phyloP scores from a whole-genome alignment of 2,888 invertebrate genomes.

The Scaptomyza tumidula region DNA sequence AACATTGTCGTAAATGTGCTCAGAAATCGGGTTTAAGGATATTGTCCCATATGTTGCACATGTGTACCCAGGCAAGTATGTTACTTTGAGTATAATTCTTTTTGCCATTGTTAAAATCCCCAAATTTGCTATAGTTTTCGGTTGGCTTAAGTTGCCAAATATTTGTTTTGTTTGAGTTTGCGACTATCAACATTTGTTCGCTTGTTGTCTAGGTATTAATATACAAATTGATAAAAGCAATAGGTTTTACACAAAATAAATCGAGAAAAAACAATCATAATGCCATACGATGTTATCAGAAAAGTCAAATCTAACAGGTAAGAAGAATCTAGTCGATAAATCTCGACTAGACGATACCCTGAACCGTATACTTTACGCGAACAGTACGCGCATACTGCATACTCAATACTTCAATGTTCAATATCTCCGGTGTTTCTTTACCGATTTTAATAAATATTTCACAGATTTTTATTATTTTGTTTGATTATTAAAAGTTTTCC shows the following conservation, averaged over 20 bases:
- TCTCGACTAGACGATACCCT: too few relatives aligned
- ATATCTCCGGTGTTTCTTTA: too few relatives aligned
- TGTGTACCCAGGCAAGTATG: not conserved
- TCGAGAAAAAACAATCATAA: not conserved
- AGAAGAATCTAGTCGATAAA: too few relatives aligned
- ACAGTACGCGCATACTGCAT: too few relatives aligned
- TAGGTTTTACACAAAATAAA: too few relatives aligned
- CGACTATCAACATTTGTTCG: not conserved
- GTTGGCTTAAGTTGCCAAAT: constrained; percentile 2
- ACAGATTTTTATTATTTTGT: too few relatives aligned
- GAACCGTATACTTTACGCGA: too few relatives aligned
- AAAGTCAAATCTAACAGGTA: not conserved
- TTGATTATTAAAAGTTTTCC: too few relatives aligned
- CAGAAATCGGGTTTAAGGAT: not conserved
- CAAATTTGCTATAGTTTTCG: not conserved
- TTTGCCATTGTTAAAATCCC: not conserved
- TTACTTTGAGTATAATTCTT: not conserved
- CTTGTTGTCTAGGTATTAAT: not conserved
- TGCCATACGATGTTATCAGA: not conserved
- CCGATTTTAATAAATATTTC: too few relatives aligned
- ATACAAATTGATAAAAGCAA: not conserved
- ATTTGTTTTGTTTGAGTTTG: not conserved
- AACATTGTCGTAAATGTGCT: not conserved
- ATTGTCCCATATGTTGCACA: constrained; percentile 15
- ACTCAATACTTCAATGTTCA: too few relatives aligned